A percentile compares a stretch with the other conserved stretches of the same genome.
Evolutionary conservation across 2,113 vertebrate genomes (phyloP).

Genomic region (Opisthocomus hoazin): DNA sequence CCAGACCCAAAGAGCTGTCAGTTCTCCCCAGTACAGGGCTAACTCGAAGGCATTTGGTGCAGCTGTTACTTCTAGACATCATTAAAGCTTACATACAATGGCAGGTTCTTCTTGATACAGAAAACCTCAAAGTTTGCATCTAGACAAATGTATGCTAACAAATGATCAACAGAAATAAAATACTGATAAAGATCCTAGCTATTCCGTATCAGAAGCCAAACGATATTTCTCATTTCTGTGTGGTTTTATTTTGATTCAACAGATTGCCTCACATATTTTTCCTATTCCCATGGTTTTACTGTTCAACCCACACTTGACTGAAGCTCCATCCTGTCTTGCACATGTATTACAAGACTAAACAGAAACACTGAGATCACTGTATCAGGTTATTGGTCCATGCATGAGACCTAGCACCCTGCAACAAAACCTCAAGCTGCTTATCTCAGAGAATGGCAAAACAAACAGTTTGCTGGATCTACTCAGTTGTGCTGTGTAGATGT

Average conservation of each 20-base stretch:
- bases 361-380: neutral
- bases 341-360: rapidly evolving
- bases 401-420: neutral
- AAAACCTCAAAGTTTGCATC: neutral
- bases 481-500: neutral
- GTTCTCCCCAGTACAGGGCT: neutral
- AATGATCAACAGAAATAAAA: neutral
- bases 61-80: neutral
- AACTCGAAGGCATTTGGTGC: neutral
- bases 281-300: neutral
- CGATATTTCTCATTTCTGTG: neutral
- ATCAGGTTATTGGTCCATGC: neutral
- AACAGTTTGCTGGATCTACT: neutral
- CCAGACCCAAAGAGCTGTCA: neutral
- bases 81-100: neutral
- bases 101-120: neutral
- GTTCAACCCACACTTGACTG: neutral
- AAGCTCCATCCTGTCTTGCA: neutral
- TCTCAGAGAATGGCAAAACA: neutral
- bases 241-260: neutral
- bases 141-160: neutral
- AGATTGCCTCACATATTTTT: neutral
- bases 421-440: neutral
- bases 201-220: neutral
- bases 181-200: neutral